Base-by-base conservation (phyloP, 2,113 vertebrate species). In the Pristiophorus japonicus region DNA sequence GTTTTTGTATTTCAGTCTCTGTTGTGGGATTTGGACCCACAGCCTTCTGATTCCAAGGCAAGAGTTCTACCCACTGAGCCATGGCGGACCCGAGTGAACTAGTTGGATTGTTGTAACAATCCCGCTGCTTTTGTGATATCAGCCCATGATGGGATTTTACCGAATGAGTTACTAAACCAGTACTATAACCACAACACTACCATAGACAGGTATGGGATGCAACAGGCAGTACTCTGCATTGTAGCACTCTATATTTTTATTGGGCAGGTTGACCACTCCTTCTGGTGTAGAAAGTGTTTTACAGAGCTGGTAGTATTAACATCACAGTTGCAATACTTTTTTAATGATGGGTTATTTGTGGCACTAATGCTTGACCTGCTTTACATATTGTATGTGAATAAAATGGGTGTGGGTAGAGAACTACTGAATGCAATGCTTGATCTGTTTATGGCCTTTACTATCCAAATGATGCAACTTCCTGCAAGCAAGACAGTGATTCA, bases 401-500 rank as follows among this genome's bases (percentile, higher is more conserved):
- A 65, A 20, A 38, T 63, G 34, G 6, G 24, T 59, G 7, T 92
- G 16, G 88, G 88, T 63, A 20, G 88, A 65, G 51, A 55, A 34
- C 55, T 75, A 34, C 73, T 90, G 87, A 63, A 38, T 63, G 59
- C 59, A 63, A 38, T 42, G 7, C 4, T 62, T 63, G 55, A 38
- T 10, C 55, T 92, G 47, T 92, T 91, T 42, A 34, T 59, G 62
- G 88, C 34, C n/a, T n/a, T 92, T 14, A 63, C 38, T 59, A 34
- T 38, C 34, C 34, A 22, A 92, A 92, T 92, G n/a, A 92, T 65
- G 88, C 88, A 92, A 92, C 59, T 63, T n/a, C 59, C 18, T 92
- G 59, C 55, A 92, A 63, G 59, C 51, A 55, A 38, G 0, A 38
- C 16, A 5, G 88, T 92, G 59, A 63, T 38, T 92, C 55, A 92